phyloP scores from a whole-genome alignment of 2,888 invertebrate species.

The Julus scanicus region DNA sequence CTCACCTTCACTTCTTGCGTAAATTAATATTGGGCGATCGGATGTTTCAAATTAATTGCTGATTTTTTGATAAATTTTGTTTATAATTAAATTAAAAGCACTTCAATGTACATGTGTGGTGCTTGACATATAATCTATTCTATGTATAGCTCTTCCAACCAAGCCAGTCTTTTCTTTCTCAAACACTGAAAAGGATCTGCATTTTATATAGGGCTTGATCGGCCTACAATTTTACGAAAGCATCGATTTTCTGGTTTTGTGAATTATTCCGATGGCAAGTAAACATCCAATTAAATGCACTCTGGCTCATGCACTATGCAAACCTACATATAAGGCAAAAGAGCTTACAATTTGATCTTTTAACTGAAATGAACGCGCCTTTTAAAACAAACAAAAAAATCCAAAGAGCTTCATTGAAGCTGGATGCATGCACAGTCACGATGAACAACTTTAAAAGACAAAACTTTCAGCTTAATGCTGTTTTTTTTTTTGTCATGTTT shows the following conservation, averaged over 20 bases:
- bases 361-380: neutral
- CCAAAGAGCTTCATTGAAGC: neutral
- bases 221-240: neutral
- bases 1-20: too few species aligned
- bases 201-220: neutral
- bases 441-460: neutral
- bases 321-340: neutral
- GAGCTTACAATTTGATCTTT: neutral
- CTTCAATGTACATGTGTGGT: too few species aligned
- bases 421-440: neutral
- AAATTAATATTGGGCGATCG: too few species aligned
- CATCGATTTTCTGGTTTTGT: neutral
- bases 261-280: neutral
- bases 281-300: constrained; percentile 1
- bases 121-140: too few species aligned
- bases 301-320: neutral
- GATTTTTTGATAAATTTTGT: too few species aligned
- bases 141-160: too few species aligned
- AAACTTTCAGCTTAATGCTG: neutral
- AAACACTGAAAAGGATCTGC: too few species aligned
- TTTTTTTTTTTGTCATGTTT: neutral
- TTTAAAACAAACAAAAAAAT: neutral
- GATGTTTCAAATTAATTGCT: too few species aligned
- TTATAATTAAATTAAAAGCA: too few species aligned
- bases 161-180: too few species aligned